Evolutionary conservation across 1,140 invertebrate genomes (phyloP).

Genomic region (Drosophila sproati): DNA sequence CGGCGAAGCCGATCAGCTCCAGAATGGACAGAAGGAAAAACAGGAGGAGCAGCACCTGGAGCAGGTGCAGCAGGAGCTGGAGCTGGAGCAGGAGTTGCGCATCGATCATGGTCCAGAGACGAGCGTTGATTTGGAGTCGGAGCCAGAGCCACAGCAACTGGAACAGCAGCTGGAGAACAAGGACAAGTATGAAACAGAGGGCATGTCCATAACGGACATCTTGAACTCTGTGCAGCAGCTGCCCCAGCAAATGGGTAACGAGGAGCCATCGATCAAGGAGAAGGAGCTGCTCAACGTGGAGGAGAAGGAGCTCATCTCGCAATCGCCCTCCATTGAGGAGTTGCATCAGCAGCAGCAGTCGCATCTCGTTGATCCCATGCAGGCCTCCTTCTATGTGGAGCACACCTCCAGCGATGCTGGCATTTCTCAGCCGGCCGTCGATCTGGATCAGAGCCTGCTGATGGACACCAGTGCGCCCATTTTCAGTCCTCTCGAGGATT

Average conservation of each 20-base stretch:
- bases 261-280: constrained; percentile 44
- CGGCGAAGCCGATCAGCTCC: constrained; percentile 18
- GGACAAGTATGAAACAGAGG: too few relatives aligned
- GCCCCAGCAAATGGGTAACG: constrained; percentile 39
- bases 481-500: constrained; percentile 48
- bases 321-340: constrained; percentile 78
- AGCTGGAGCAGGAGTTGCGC: constrained; percentile 23
- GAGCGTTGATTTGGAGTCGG: constrained; percentile 68
- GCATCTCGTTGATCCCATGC: constrained; percentile 64
- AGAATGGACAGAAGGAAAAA: constrained; percentile 21
- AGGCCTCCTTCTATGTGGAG: constrained; percentile 76
- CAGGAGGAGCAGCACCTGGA: constrained; percentile 45
- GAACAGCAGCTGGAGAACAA: constrained; percentile 24
- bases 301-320: constrained; percentile 75
- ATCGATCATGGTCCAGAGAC: constrained; percentile 78
- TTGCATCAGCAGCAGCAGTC: constrained; percentile 59
- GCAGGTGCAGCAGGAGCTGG: constrained; percentile 57
- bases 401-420: constrained; percentile 61
- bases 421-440: constrained; percentile 4
- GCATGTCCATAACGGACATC: constrained; percentile 68
- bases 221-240: constrained; percentile 76
- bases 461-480: constrained; percentile 65
- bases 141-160: constrained; percentile 29
- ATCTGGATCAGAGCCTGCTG: constrained; percentile 52
- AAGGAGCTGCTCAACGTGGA: constrained; percentile 72